Evolutionary conservation across 2,888 invertebrate genomes (phyloP), one percentile per base, ranked within the genome.

Genomic region (Xanthorhoe designata): DNA sequence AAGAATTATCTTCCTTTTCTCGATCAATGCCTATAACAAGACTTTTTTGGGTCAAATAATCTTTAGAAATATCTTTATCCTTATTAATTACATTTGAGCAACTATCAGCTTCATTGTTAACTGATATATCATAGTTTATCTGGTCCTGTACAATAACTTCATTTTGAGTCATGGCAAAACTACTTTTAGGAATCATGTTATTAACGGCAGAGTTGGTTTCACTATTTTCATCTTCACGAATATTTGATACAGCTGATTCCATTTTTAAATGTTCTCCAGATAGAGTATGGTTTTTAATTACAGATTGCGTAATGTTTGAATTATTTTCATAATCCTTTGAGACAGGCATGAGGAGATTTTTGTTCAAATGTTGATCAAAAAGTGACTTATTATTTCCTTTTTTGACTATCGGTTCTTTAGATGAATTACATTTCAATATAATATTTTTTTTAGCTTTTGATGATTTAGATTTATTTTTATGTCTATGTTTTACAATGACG

Each of bases 401-500:
- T 55, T 62, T 51, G 18, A 15, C 17, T 57, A 8, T 24, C 9
- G 51, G 35, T 4, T 54, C 38, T n/a, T 29, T 15, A 10, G 56
- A 9, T 13, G 18, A 54, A 51, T 38, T 42, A 38, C 18, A 42
- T 56, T n/a, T 32, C 1, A 17, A 53, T 2, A 17, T 35, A 62
- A 51, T n/a, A 10, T 24, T 18, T 53, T 24, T 18, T 53, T 58
- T 58, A 13, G 7, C 32, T 56, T 50, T 56, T 10, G 19, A 35
- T 24, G 13, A 15, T 35, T 62, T 59, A 8, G n/a, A 32, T 29
- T 47, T 53, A 45, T 52, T 56, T 58, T 58, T 61, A 50, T 60
- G 49, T 58, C 64, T 64, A 62, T 52, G 59, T 15, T 60, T 58
- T 32, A 64, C 57, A 45, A 64, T 64, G 15, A 58, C 61, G 7